These are phyloP conservation scores for Acanthococcus lagerstroemiae DNA, from an alignment of 2,888 invertebrate genomes.

Conservation along the genomic window DNA sequence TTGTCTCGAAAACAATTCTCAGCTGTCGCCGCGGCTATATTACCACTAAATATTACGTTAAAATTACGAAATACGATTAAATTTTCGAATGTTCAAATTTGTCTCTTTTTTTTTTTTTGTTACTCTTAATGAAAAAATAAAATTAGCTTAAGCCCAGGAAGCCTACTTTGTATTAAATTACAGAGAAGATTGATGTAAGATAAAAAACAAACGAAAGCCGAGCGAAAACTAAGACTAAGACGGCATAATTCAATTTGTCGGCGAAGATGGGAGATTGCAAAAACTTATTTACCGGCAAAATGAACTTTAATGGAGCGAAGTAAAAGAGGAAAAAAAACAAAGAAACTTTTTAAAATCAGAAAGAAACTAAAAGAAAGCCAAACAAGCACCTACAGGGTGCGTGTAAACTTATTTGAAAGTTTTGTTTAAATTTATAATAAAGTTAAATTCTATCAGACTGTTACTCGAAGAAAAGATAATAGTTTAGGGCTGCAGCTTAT, in stretches of 20 bases:
- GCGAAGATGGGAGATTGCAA: slow-evolving; percentile 10
- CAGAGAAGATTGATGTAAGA: slow-evolving; percentile 15
- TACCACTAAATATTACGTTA: too few relatives aligned
- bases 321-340: neutral
- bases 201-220: slow-evolving; percentile 18
- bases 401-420: neutral
- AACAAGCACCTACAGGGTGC: too few relatives aligned
- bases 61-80: too few relatives aligned
- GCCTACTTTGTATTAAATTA: slow-evolving; percentile 20
- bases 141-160: slow-evolving; percentile 6
- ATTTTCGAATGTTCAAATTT: too few relatives aligned
- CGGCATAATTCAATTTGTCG: slow-evolving; percentile 22
- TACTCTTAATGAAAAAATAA: neutral
- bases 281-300: slow-evolving; percentile 25
- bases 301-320: slow-evolving; percentile 25
- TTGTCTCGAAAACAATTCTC: too few relatives aligned
- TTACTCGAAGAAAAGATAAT: too few relatives aligned
- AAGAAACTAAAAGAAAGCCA: neutral
- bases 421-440: neutral
- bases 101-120: neutral
- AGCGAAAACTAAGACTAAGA: slow-evolving; percentile 17
- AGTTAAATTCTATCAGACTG: neutral
- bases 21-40: too few relatives aligned
- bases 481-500: too few relatives aligned
- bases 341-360: neutral